Conservation (phyloP, 2,113 vertebrate species). For the Ciconia maguari region DNA sequence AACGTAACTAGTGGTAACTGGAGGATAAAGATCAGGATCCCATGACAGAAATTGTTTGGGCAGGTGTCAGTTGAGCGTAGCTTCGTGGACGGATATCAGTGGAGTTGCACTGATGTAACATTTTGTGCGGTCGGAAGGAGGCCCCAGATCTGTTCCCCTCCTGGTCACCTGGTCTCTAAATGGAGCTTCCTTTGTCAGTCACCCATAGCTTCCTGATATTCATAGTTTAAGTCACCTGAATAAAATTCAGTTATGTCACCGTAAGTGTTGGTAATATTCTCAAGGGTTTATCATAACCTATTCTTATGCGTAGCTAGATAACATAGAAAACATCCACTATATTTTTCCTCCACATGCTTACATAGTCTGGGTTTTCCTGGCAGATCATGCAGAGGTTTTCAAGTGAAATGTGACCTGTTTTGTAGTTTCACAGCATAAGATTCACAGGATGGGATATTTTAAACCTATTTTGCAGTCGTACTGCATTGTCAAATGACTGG, state of each 20-base stretch:
- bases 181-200: not conserved
- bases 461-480: not conserved
- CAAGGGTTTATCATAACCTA: not conserved
- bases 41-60: not conserved
- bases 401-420: not conserved
- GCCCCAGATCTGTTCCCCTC: not conserved
- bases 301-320: not conserved
- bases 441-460: not conserved
- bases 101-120: not conserved
- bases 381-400: not conserved
- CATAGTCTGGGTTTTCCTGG: not conserved
- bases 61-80: not conserved
- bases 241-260: not conserved
- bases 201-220: not conserved
- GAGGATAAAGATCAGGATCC: conserved; percentile 1
- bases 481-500: not conserved
- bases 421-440: not conserved
- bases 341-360: not conserved
- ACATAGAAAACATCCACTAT: not conserved
- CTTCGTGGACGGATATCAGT: not conserved
- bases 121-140: not conserved
- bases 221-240: not conserved
- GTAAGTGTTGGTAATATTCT: not conserved
- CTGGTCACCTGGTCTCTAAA: not conserved
- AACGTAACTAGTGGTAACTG: not conserved